Evolutionary conservation across 1,140 invertebrate species (phyloP).

Genomic region (Hylyphantes graminicola): DNA sequence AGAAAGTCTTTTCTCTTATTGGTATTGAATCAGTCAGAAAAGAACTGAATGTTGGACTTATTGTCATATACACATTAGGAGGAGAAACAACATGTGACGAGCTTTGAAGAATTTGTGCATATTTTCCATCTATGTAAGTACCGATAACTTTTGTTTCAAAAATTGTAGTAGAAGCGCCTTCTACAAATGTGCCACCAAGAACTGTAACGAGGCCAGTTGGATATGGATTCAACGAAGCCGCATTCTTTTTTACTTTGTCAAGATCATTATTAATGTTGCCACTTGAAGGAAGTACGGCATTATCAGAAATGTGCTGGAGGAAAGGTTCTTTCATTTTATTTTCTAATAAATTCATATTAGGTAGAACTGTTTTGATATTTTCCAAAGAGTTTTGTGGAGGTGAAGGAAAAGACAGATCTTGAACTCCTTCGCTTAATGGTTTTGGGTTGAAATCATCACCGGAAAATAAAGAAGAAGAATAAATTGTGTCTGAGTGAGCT

Average conservation of each 20-base stretch:
- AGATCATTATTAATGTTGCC: conserved; percentile 24
- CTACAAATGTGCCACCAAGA: conserved; percentile 83
- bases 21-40: neutral
- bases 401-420: conserved; percentile 41
- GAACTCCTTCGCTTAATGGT: conserved; percentile 10
- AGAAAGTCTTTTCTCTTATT: too few species aligned
- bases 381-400: conserved; percentile 46
- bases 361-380: conserved; percentile 18
- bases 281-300: conserved; percentile 46
- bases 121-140: conserved; percentile 87
- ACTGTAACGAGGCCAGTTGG: conserved; percentile 82
- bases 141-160: conserved; percentile 91
- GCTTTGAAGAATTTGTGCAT: conserved; percentile 80
- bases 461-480: neutral
- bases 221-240: conserved; percentile 67
- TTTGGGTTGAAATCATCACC: conserved; percentile 1
- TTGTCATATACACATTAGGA: neutral
- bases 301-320: conserved; percentile 47
- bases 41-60: conserved; percentile 8
- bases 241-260: conserved; percentile 25
- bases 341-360: conserved; percentile 27
- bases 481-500: neutral
- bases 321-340: conserved; percentile 51
- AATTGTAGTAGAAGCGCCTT: conserved; percentile 83
- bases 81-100: conserved; percentile 70